phyloP scores from a whole-genome alignment of 2,888 invertebrate species.

The Cosmia trapezina region DNA sequence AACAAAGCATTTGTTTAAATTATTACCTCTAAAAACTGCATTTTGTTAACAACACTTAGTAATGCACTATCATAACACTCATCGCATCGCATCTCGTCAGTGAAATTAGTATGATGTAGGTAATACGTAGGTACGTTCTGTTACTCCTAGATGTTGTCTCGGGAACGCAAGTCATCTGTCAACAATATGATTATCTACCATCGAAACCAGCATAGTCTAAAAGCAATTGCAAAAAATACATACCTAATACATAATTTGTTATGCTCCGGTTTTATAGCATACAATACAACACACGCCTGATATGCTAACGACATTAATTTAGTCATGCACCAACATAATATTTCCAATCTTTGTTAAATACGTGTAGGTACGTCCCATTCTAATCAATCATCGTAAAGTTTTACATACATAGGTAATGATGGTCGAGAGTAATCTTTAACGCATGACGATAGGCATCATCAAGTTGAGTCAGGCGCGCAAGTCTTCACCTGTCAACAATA shows the following conservation, averaged over 20 bases:
- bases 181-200: constrained; percentile 23
- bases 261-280: neutral
- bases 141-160: neutral
- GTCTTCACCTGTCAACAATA: constrained; percentile 47
- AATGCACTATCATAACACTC: neutral
- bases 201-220: constrained; percentile 9
- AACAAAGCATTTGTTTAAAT: neutral
- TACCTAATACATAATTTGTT: constrained; percentile 3
- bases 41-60: neutral
- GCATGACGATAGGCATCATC: neutral
- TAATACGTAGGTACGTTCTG: neutral
- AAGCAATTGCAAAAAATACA: constrained; percentile 2
- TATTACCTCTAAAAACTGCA: neutral
- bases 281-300: neutral
- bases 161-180: constrained; percentile 3
- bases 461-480: neutral
- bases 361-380: neutral
- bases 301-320: constrained; percentile 16
- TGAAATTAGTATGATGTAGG: neutral
- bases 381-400: neutral
- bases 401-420: constrained; percentile 11
- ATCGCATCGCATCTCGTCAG: neutral
- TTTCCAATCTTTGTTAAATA: neutral
- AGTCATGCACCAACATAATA: constrained; percentile 18
- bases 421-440: neutral